Base-by-base conservation (phyloP, 2,113 vertebrate genomes). In the Dendrocopos noguchii region DNA sequence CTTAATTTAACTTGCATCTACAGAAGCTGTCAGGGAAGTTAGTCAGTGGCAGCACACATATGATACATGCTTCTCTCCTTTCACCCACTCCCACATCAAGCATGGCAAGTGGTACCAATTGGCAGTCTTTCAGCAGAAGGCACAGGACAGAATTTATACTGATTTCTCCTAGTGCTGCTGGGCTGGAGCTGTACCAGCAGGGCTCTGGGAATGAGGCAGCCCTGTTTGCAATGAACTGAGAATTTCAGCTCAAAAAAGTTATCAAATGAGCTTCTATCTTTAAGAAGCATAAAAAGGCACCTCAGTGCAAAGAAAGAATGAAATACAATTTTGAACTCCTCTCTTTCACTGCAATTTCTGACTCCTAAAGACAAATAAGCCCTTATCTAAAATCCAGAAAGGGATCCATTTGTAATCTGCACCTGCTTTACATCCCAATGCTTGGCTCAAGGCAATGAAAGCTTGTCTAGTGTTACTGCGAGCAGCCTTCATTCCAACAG, bases 201-300 rank as follows among this genome's bases (percentile, higher is more conserved):
- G 57, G n/a, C 74, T 61, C 42, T 44, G 70, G 19, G 66, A 36
- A 94, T 0, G 85, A 91, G 55, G 17, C 73, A 72, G 50, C 57
- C n/a, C 64, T 78, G 8, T 75, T 95, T 71, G 42, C 73, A 36
- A 93, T 50, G 81, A 95, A 70, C 42, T 44, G 67, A 89, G 61
- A 87, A 92, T 72, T 75, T 53, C 79, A 91, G 29, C 7, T 20
- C 55, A 65, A n/a, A 52, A 34, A 83, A 83, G 79, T 92, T 87
- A 94, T 90, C 84, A 93, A 94, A 87, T 0, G 7, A 12, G 46
- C 73, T 83, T 88, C 64, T 95, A 94, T 95, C 87, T 92, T 83
- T 85, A 85, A n/a, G 80, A 47, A 85, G 84, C 50, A 96, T 89
- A 94, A 93, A 94, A 89, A 94, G 75, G 79, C 94, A 96, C 91